phyloP scores from a whole-genome alignment of 2,888 invertebrate species.

The Petrophora chlorosata region DNA sequence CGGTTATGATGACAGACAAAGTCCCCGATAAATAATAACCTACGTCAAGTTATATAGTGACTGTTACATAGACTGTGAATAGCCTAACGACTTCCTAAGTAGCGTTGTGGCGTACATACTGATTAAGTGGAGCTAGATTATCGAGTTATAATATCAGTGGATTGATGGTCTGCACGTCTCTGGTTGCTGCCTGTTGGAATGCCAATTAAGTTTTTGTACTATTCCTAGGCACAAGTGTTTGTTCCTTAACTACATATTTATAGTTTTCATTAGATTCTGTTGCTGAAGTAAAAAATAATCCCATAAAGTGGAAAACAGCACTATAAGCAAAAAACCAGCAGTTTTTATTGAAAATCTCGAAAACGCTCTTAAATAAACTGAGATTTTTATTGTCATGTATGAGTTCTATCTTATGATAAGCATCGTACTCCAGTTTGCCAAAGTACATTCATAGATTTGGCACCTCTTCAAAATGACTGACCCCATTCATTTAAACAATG shows the following conservation, averaged over 20 bases:
- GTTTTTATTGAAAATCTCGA: not conserved
- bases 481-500: constrained; percentile 37
- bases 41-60: constrained; percentile 33
- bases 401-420: constrained; percentile 36
- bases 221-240: constrained; percentile 2
- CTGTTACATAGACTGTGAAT: constrained; percentile 25
- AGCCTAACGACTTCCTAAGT: constrained; percentile 63
- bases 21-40: too few species aligned
- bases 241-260: not conserved
- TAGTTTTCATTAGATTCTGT: not conserved
- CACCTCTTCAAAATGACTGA: constrained; percentile 37
- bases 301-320: too few species aligned
- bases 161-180: constrained; percentile 30
- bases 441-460: constrained; percentile 38
- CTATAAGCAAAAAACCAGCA: too few species aligned
- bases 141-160: constrained; percentile 33
- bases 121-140: constrained; percentile 49
- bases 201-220: constrained; percentile 14
- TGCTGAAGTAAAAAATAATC: not conserved
- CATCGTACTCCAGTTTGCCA: constrained; percentile 35
- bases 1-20: too few species aligned
- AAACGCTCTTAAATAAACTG: constrained; percentile 9
- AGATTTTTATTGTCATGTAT: constrained; percentile 29
- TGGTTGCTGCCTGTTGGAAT: constrained; percentile 12
- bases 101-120: constrained; percentile 57